Evolutionary conservation across 2,113 vertebrate species (phyloP), one percentile per base, ranked within the genome.

Genomic region (Excalfactoria chinensis): DNA sequence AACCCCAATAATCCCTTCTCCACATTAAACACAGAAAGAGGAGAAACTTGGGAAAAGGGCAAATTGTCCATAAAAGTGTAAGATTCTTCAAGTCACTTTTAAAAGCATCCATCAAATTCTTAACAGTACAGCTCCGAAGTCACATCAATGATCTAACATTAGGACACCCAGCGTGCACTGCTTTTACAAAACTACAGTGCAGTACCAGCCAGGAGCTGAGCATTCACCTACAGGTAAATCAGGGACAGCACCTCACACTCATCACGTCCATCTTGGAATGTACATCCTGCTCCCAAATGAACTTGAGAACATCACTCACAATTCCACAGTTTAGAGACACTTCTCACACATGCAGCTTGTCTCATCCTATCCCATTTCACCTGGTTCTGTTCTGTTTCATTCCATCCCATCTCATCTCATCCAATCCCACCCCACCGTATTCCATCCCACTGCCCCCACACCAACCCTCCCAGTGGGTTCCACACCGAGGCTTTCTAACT

Each of bases 231-330:
- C 3, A 37, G 22, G 13, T 9, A 51, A 51, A 13, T 2, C 2
- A 28, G 35, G 34, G 32, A 3, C 8, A 8, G 75, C 10, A 6
- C 23, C 46, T 58, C 16, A 23, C 15, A 4, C 3, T 12, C 13
- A 0, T 5, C 30, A 5, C 0, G 0, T 19, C 30, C 19, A 6
- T 8, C 23, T 32, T 28, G 7, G 19, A 51, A 37, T 0, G 4
- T 7, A 30, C 2, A 3, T 9, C 20, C 10, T 6, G 9, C 26
- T 60, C 11, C 19, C 26, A 30, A 25, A 16, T 30, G 6, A 66
- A 26, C 55, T 22, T 28, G 30, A 22, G n/a, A 48, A 3, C 37
- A 13, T 23, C 6, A 15, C 46, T 22, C 25, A 2, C 2, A 2
- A 1, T 51, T 13, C 32, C 51, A 2, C 0, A 26, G 28, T 25